These are phyloP conservation scores for Synergus japonicus DNA, from an alignment of 2,888 invertebrate genomes.

Conservation along the genomic window DNA sequence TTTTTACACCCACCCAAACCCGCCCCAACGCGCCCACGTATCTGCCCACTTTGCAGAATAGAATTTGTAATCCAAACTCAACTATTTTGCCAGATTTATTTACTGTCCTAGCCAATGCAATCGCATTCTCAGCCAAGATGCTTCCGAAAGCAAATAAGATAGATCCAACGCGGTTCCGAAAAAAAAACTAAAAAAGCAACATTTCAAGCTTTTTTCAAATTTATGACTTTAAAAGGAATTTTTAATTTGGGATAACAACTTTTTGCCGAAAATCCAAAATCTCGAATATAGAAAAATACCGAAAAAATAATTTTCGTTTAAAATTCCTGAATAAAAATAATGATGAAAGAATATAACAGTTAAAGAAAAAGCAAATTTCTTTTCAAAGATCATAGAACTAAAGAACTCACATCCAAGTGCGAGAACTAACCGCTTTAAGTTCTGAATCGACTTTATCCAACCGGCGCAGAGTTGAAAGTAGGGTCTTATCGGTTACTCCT, in stretches of 20 bases:
- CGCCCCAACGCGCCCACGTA: slow-evolving; percentile 14
- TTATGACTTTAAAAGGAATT: background rate
- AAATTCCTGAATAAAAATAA: too few species aligned
- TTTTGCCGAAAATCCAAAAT: too few species aligned
- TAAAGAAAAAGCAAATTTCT: background rate
- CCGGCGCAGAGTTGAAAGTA: slow-evolving; percentile 31
- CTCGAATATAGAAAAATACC: too few species aligned
- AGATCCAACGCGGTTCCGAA: background rate
- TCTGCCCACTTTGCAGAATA: slow-evolving; percentile 32
- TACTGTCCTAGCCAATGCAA: slow-evolving; percentile 33
- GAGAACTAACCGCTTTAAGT: slow-evolving; percentile 27
- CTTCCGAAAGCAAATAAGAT: slow-evolving; percentile 6
- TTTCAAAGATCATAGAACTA: slow-evolving; percentile 2
- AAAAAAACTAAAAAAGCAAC: background rate
- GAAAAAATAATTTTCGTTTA: too few species aligned
- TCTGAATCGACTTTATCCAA: slow-evolving; percentile 28
- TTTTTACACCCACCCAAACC: slow-evolving; percentile 43
- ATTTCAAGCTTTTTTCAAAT: background rate
- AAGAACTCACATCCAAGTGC: slow-evolving; percentile 15
- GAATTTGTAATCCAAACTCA: slow-evolving; percentile 39
- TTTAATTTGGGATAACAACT: too few species aligned
- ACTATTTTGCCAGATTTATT: slow-evolving; percentile 33
- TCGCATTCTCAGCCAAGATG: slow-evolving; percentile 22
- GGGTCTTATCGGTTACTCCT: slow-evolving; percentile 35
- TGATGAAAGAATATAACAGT: slow-evolving; percentile 1